Conservation (phyloP, 1,140 invertebrate species). For the Sitobion miscanthi region DNA sequence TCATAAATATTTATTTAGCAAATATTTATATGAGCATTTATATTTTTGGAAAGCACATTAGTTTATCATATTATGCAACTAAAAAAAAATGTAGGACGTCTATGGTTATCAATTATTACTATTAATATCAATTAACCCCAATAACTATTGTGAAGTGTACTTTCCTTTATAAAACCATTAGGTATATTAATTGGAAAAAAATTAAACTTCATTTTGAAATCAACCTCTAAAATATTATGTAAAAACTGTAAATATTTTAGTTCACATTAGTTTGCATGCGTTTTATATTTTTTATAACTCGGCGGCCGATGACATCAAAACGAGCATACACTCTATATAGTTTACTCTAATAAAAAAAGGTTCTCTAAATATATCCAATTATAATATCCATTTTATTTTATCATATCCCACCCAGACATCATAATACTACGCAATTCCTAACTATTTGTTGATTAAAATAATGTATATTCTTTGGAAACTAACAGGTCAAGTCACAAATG, state of each 20-base stretch:
- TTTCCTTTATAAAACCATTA: background rate
- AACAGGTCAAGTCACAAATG: too few relatives aligned
- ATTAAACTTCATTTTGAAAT: background rate
- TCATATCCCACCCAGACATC: too few relatives aligned
- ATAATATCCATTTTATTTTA: too few relatives aligned
- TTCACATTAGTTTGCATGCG: background rate
- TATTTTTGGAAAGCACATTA: too few relatives aligned
- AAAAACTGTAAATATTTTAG: background rate
- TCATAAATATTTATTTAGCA: too few relatives aligned
- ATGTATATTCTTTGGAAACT: too few relatives aligned
- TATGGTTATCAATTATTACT: background rate
- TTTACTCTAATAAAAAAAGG: too few relatives aligned
- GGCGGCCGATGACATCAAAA: background rate
- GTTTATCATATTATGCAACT: too few relatives aligned
- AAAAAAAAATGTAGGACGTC: too few relatives aligned
- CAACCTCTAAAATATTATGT: background rate
- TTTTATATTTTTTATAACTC: background rate
- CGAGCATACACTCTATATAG: background rate
- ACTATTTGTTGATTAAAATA: background rate
- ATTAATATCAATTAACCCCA: background rate
- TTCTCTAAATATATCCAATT: too few relatives aligned
- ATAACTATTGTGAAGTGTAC: background rate
- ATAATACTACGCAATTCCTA: too few relatives aligned
- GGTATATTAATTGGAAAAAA: background rate
- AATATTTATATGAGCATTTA: too few relatives aligned